Conservation (phyloP, 2,797 vertebrate species). For the Chanos chanos region DNA sequence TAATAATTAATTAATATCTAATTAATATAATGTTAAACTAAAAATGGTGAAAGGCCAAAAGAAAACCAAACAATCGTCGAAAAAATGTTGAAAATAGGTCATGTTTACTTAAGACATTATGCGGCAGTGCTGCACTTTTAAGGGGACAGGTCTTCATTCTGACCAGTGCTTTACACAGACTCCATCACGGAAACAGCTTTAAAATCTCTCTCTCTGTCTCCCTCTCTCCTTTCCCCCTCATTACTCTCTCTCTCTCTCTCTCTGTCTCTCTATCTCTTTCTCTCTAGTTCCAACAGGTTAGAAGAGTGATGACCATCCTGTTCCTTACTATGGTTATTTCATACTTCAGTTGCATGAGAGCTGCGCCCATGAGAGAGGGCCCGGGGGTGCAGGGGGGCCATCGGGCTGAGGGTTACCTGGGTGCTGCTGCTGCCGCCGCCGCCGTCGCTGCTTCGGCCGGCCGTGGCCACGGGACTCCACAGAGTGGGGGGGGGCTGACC, state of each 20-base stretch:
- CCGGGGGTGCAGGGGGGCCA: constrained; percentile 84
- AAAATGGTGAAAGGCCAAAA: neutral
- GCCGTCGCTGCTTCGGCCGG: constrained; percentile 74
- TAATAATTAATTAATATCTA: neutral
- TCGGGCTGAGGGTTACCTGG: constrained; percentile 92
- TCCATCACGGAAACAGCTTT: neutral
- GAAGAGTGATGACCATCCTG: constrained; percentile 99
- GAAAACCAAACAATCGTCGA: too few species aligned
- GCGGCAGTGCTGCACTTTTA: too few species aligned
- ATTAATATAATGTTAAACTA: neutral
- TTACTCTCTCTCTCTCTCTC: constrained; percentile 11
- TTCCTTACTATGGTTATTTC: constrained; percentile 99
- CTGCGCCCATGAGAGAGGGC: constrained; percentile 97
- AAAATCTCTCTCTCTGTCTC: neutral
- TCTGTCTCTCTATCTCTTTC: constrained; percentile 49
- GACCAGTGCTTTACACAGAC: neutral
- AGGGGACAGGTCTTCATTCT: too few species aligned
- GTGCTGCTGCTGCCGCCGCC: constrained; percentile 69
- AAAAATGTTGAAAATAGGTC: too few species aligned
- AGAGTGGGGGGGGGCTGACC: constrained; percentile 80
- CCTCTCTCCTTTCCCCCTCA: neutral
- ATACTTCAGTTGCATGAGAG: constrained; percentile 99
- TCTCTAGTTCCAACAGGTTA: constrained; percentile 98
- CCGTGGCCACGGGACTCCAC: constrained; percentile 90
- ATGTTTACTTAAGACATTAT: too few species aligned